A percentile compares a stretch with the other conserved stretches of the same genome.
Evolutionary conservation across 2,113 vertebrate species (phyloP).

Genomic region (Protobothrops mucrosquamatus): DNA sequence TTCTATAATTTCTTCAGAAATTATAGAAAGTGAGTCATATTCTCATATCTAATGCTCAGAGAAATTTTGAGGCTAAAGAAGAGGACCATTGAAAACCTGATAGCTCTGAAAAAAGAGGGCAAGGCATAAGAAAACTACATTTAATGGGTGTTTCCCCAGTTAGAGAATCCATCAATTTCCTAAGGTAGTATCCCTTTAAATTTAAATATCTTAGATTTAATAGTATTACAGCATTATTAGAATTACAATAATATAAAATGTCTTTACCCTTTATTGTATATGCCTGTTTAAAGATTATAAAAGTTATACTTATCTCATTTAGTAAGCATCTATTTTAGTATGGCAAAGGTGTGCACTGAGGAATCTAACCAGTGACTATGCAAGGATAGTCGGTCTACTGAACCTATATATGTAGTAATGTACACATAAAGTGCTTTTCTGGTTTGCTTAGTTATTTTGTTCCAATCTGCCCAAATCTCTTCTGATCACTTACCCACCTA

Average conservation of each 20-base stretch:
- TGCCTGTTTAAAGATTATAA: background rate
- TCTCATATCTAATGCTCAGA: background rate
- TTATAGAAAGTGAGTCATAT: background rate
- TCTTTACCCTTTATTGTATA: background rate
- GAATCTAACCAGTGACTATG: background rate
- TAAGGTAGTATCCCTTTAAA: background rate
- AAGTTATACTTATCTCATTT: background rate
- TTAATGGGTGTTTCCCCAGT: background rate
- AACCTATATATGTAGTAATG: fast-evolving
- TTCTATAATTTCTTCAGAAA: background rate
- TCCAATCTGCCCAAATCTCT: constrained; percentile 2
- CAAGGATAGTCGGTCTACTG: background rate
- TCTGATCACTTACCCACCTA: background rate
- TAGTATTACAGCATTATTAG: background rate
- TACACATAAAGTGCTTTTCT: background rate
- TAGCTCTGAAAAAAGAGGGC: background rate
- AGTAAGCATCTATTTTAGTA: background rate
- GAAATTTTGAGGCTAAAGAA: background rate
- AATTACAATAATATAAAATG: background rate
- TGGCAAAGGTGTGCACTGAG: background rate
- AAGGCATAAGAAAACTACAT: background rate
- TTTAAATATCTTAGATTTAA: background rate
- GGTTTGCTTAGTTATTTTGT: background rate
- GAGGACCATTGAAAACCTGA: background rate
- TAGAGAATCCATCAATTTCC: background rate